Evolutionary conservation across 1,140 invertebrate species (phyloP).

Genomic region (Dinothrombium tinctorium): DNA sequence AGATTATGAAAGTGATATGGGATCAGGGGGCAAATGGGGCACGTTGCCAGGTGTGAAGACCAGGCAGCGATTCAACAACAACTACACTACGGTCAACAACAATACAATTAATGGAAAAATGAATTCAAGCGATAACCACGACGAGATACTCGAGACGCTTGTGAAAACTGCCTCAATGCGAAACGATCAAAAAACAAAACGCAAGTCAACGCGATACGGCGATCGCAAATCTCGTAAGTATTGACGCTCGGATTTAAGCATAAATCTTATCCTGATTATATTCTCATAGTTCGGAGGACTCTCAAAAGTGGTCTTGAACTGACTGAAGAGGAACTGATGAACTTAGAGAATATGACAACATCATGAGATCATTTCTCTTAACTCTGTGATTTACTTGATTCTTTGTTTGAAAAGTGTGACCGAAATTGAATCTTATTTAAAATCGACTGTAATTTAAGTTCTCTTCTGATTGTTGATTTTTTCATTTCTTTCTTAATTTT

Average conservation of each 20-base stretch:
- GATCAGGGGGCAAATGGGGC: slow-evolving; percentile 18
- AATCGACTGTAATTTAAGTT: no score
- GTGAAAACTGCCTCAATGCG: slow-evolving; percentile 60
- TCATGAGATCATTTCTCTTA: no score
- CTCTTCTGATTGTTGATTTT: no score
- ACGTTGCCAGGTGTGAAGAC: slow-evolving; percentile 18
- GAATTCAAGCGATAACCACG: slow-evolving; percentile 46
- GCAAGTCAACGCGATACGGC: slow-evolving; percentile 27
- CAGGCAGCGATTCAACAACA: slow-evolving; percentile 6
- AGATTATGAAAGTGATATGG: slow-evolving; percentile 1
- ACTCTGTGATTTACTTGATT: no score
- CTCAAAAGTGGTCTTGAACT: slow-evolving; percentile 57
- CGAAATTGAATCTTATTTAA: no score
- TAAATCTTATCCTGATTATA: slow-evolving; percentile 7
- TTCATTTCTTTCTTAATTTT: no score
- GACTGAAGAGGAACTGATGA: slow-evolving; percentile 40
- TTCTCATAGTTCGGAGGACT: slow-evolving; percentile 49
- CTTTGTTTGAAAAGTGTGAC: no score
- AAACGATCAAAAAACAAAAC: slow-evolving; percentile 42
- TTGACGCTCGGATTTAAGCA: neutral
- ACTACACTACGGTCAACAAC: slow-evolving; percentile 5
- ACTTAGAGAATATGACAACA: slow-evolving; percentile 3
- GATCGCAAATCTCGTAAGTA: slow-evolving; percentile 56
- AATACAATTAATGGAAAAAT: slow-evolving; percentile 11
- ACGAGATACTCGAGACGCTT: slow-evolving; percentile 60